A percentile compares a stretch with the other conserved stretches of the same genome.
Evolutionary conservation across 2,797 vertebrate genomes (phyloP).

Genomic region (Lithobates sylvaticus): DNA sequence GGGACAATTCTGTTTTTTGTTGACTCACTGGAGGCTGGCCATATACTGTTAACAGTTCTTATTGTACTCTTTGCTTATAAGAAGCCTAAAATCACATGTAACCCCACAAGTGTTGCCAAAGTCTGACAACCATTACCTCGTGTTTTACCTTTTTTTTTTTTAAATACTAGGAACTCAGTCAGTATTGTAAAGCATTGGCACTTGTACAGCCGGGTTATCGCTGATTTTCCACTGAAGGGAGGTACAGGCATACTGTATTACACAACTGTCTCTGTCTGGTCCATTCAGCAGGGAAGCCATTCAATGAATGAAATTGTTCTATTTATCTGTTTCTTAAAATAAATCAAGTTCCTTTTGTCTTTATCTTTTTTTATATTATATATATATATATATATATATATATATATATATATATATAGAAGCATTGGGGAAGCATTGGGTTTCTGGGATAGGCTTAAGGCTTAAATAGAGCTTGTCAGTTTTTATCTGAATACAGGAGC

Average conservation of each 20-base stretch:
- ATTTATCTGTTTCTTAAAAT: constrained; percentile 20
- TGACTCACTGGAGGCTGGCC: constrained; percentile 36
- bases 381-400: too few relatives aligned
- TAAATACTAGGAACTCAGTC: background rate
- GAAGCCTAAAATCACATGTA: constrained; percentile 47
- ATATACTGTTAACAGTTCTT: constrained; percentile 34
- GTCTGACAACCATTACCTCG: constrained; percentile 43
- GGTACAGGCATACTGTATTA: background rate
- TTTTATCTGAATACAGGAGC: background rate
- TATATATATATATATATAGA: too few relatives aligned
- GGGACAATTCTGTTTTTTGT: constrained; percentile 51
- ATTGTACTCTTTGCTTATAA: constrained; percentile 34
- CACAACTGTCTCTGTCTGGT: constrained; percentile 31
- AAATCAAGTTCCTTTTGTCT: constrained; percentile 24
- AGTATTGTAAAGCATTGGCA: background rate
- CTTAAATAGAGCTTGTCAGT: background rate
- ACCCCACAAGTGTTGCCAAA: constrained; percentile 28
- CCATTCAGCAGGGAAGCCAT: constrained; percentile 4
- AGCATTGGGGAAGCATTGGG: background rate
- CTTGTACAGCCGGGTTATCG: background rate
- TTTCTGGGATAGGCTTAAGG: background rate
- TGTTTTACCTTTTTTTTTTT: constrained; percentile 29
- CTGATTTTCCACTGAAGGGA: background rate
- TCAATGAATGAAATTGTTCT: constrained; percentile 16
- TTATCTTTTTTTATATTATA: background rate